Evolutionary conservation across 2,888 invertebrate genomes (phyloP), one percentile per base, ranked within the genome.

Genomic region (Drosophila robusta): DNA sequence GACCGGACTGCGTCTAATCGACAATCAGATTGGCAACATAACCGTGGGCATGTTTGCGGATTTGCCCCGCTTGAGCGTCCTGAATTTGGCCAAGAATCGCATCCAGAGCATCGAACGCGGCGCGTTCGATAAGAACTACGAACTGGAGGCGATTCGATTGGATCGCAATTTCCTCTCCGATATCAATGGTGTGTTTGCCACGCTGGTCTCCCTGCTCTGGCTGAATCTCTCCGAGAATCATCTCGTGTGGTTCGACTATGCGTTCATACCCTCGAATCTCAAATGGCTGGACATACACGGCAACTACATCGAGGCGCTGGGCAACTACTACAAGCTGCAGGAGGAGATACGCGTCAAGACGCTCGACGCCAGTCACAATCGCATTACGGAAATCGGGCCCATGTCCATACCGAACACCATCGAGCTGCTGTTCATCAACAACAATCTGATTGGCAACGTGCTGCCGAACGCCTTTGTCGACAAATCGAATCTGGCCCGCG

Each of bases 201-300:
- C 97, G 58, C 93, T 98, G 14, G 95, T 96, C 6, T 96, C 96
- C 77, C 93, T 98, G 70, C 93, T 97, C 89, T 96, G 97, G 96
- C 93, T 98, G 70, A 98, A 98, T 92, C 93, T 98, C 55, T 97
- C 97, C 32, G 97, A 97, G 93, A 98, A 98, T 93, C 97, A 97
- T 93, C 93, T 98, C 89, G 96, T 96, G 78, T 97, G 97, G 97
- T 98, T 98, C 92, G 98, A 98, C 92, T 98, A 97, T 91, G 97
- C 97, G 55, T 97, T 98, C 91, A 95, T 98, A 84, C 98, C 98
- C 36, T 95, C 95, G 75, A 97, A 96, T 92, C 93, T 98, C 60
- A 96, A 97, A 92, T 97, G 97, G 97, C 93, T 98, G 91, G 98
- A 98, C 91, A 95, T 98, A 89, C 97, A 97, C 92, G 96, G 97